Evolutionary conservation across 2,888 invertebrate species (phyloP).

Genomic region (Endotricha flammealis): DNA sequence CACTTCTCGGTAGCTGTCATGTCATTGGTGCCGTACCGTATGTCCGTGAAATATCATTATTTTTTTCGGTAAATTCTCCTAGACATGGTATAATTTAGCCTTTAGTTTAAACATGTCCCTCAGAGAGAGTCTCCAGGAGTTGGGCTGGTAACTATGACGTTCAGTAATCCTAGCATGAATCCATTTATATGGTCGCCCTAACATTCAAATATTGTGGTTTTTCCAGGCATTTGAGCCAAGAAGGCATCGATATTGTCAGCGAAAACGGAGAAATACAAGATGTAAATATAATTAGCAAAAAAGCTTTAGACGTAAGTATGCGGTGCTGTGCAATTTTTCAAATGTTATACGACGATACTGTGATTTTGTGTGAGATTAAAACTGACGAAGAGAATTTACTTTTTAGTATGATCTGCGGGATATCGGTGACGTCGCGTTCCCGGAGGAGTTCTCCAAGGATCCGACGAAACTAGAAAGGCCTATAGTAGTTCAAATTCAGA

Average conservation of each 20-base stretch:
- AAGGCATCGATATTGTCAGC: constrained; percentile 82
- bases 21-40: constrained; percentile 45
- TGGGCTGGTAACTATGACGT: constrained; percentile 80
- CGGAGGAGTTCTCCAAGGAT: constrained; percentile 82
- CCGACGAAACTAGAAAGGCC: constrained; percentile 68
- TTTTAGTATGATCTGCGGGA: constrained; percentile 87
- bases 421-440: constrained; percentile 85
- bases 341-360: constrained; percentile 6
- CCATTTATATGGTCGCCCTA: constrained; percentile 17
- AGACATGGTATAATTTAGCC: constrained; percentile 55
- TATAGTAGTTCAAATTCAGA: constrained; percentile 92
- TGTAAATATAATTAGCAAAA: constrained; percentile 79
- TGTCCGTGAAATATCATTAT: constrained; percentile 46
- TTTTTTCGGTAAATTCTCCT: constrained; percentile 47
- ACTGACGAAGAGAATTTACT: constrained; percentile 25
- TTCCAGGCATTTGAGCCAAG: constrained; percentile 85
- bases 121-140: constrained; percentile 79
- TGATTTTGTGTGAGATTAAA: constrained; percentile 20
- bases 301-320: constrained; percentile 84
- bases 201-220: constrained; percentile 28
- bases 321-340: constrained; percentile 2
- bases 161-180: constrained; percentile 8
- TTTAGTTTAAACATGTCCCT: constrained; percentile 76
- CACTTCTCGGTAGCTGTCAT: too few relatives aligned
- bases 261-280: constrained; percentile 82